Evolutionary conservation across 1,140 invertebrate genomes (phyloP).

Genomic region (Drosophila neocordata): DNA sequence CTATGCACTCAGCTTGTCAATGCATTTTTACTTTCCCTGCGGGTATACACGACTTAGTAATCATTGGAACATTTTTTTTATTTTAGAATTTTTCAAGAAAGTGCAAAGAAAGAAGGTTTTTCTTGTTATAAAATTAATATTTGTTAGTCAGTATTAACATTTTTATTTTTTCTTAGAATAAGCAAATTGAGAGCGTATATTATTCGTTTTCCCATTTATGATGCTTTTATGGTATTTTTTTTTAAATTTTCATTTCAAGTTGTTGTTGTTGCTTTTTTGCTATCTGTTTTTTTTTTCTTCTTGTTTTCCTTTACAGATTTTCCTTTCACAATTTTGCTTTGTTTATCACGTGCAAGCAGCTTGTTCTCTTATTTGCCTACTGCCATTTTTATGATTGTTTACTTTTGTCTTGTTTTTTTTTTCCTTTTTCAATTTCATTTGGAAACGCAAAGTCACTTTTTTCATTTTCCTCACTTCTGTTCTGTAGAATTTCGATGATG

Average conservation of each 20-base stretch:
- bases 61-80: not conserved
- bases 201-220: too few relatives aligned
- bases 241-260: not conserved
- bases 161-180: too few relatives aligned
- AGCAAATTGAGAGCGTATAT: too few relatives aligned
- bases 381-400: constrained; percentile 70
- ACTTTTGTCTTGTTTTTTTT: constrained; percentile 48
- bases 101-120: too few relatives aligned
- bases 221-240: not conserved
- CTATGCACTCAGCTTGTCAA: constrained; percentile 1
- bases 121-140: too few relatives aligned
- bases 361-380: constrained; percentile 57
- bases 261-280: not conserved
- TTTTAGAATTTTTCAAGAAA: too few relatives aligned
- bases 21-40: not conserved
- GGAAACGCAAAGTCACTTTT: constrained; percentile 35
- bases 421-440: constrained; percentile 2
- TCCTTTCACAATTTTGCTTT: constrained; percentile 29
- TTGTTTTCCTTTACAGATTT: constrained; percentile 31
- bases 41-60: not conserved
- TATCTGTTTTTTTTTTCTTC: constrained; percentile 18
- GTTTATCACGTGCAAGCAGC: constrained; percentile 62
- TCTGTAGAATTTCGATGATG: constrained; percentile 28
- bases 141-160: too few relatives aligned
- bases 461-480: constrained; percentile 21